Conservation (phyloP, 2,113 vertebrate genomes). For the Corythornis vintsioides region DNA sequence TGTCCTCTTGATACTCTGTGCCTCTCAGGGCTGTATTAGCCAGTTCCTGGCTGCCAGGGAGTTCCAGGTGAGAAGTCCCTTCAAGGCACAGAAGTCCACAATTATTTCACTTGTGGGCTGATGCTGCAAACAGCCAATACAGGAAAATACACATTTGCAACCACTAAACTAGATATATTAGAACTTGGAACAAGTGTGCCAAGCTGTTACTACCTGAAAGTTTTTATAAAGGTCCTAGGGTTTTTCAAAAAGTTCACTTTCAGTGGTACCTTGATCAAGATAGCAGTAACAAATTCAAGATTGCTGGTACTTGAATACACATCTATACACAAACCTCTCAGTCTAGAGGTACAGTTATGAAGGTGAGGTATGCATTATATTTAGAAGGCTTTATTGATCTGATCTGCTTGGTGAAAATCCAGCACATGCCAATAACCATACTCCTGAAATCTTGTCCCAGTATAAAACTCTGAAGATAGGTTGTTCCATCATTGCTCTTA, state of each 20-base stretch:
- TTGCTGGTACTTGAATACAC: not conserved
- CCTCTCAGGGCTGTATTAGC: not conserved
- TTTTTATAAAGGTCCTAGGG: not conserved
- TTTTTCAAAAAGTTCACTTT: not conserved
- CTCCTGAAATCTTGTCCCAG: not conserved
- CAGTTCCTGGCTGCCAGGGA: not conserved
- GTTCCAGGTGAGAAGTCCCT: not conserved
- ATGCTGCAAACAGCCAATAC: not conserved
- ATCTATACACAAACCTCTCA: not conserved
- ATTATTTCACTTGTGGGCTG: not conserved
- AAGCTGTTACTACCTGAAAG: not conserved
- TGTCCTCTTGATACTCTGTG: not conserved
- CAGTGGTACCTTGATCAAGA: not conserved
- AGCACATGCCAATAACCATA: not conserved
- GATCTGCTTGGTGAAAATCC: not conserved
- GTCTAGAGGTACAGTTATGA: not conserved
- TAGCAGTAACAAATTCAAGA: not conserved
- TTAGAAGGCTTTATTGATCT: constrained; percentile 4
- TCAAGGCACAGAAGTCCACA: not conserved
- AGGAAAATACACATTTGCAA: not conserved
- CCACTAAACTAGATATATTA: not conserved
- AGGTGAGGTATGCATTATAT: not conserved
- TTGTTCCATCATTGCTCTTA: not conserved
- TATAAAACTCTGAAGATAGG: not conserved
- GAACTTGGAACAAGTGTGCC: not conserved